Conservation (phyloP, 2,113 vertebrate species). For the Ageneiosus marmoratus region DNA sequence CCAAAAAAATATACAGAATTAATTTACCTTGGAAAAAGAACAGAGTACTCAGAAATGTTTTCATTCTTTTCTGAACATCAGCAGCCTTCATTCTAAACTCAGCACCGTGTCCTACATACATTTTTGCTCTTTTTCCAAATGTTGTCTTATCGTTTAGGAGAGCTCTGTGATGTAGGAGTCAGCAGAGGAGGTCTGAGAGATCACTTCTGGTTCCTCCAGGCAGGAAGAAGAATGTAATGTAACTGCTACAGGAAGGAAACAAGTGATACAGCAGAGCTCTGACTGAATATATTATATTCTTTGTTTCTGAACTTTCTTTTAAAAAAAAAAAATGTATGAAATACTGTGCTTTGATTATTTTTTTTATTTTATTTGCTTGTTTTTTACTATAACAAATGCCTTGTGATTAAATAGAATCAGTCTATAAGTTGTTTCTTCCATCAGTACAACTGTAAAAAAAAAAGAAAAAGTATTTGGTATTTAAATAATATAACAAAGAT, state of each 20-base stretch:
- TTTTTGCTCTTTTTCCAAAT: background rate
- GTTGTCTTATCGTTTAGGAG: too few relatives aligned
- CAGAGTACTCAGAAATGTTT: background rate
- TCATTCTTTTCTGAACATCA: background rate
- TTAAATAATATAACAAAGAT: background rate
- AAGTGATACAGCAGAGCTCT: background rate
- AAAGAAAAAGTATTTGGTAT: background rate
- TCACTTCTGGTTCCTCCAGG: background rate
- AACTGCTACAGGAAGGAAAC: background rate
- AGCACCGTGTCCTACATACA: background rate
- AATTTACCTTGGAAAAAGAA: constrained; percentile 33
- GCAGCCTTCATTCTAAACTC: background rate
- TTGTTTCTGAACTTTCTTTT: background rate
- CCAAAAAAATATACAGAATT: background rate
- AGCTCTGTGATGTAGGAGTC: background rate
- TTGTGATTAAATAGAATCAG: background rate
- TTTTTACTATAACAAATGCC: background rate
- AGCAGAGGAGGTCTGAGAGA: background rate
- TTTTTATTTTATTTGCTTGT: too few relatives aligned
- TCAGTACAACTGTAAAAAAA: background rate
- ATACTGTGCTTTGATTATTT: too few relatives aligned
- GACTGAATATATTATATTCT: background rate
- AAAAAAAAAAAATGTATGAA: background rate
- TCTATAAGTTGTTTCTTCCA: background rate
- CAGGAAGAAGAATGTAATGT: background rate